Percentiles rank a stretch among this genome's conserved stretches.
Evolutionary conservation across 2,888 invertebrate genomes (phyloP).

Genomic region (Gibbula magus): DNA sequence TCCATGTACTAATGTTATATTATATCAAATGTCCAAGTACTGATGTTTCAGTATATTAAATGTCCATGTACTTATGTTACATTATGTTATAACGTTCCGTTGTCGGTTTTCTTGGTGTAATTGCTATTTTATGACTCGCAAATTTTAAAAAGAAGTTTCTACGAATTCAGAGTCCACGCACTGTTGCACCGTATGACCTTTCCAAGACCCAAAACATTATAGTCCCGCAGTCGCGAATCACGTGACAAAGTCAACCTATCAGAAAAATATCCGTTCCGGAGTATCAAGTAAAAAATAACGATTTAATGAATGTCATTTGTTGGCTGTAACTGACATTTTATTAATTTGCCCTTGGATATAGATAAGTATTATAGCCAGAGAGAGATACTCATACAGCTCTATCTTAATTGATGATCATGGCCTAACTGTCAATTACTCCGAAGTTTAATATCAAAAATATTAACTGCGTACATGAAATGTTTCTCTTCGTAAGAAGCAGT

Average conservation of each 20-base stretch:
- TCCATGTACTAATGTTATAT: too few relatives aligned
- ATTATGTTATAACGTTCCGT: not conserved
- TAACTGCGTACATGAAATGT: not conserved
- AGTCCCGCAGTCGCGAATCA: not conserved
- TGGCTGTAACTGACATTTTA: not conserved
- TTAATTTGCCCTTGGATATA: not conserved
- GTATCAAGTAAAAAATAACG: not conserved
- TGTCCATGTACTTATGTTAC: too few relatives aligned
- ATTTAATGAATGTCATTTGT: not conserved
- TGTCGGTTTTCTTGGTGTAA: not conserved
- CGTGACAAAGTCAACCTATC: not conserved
- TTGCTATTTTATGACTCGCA: not conserved
- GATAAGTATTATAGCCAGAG: not conserved
- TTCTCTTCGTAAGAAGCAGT: not conserved
- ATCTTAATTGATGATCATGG: not conserved
- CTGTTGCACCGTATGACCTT: not conserved
- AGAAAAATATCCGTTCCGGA: not conserved
- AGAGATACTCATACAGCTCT: not conserved
- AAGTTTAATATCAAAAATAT: constrained; percentile 19
- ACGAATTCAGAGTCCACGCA: too few relatives aligned
- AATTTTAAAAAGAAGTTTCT: not conserved
- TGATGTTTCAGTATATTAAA: too few relatives aligned
- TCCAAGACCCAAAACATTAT: not conserved
- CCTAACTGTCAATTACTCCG: too few relatives aligned
- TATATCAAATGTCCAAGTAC: too few relatives aligned